Evolutionary conservation across 2,113 vertebrate species (phyloP).

Genomic region (Sterrhoptilus dennistouni): DNA sequence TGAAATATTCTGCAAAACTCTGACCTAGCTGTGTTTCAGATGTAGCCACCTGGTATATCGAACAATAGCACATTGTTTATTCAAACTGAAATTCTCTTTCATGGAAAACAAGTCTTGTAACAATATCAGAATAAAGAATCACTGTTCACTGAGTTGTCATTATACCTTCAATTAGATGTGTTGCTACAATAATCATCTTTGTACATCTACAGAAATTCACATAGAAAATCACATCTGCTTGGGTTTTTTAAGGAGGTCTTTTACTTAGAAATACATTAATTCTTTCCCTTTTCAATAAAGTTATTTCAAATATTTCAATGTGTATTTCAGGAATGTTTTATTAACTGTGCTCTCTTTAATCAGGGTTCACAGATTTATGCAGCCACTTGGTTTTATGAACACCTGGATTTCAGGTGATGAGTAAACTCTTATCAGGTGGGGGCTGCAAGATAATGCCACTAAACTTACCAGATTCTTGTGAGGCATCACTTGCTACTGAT

Average conservation of each 20-base stretch:
- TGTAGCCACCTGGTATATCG: background rate
- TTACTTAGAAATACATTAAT: background rate
- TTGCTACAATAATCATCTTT: background rate
- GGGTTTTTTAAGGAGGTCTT: background rate
- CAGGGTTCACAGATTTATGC: background rate
- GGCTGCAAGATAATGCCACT: background rate
- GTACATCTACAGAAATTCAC: background rate
- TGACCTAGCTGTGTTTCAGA: background rate
- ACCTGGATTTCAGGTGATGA: background rate
- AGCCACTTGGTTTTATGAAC: background rate
- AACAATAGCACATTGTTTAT: background rate
- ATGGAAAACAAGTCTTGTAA: background rate
- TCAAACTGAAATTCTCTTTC: background rate
- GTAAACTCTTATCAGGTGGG: background rate
- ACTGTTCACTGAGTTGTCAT: background rate
- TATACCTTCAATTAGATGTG: background rate
- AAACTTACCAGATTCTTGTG: constrained; percentile 27
- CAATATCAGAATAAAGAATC: background rate
- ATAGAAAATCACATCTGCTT: background rate
- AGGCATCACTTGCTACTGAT: constrained; percentile 34
- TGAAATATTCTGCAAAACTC: background rate
- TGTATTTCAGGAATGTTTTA: background rate
- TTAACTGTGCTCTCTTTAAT: background rate
- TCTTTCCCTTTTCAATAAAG: background rate
- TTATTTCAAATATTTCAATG: background rate